phyloP scores from a whole-genome alignment of 2,888 invertebrate genomes.

The Cartodere bifasciata region DNA sequence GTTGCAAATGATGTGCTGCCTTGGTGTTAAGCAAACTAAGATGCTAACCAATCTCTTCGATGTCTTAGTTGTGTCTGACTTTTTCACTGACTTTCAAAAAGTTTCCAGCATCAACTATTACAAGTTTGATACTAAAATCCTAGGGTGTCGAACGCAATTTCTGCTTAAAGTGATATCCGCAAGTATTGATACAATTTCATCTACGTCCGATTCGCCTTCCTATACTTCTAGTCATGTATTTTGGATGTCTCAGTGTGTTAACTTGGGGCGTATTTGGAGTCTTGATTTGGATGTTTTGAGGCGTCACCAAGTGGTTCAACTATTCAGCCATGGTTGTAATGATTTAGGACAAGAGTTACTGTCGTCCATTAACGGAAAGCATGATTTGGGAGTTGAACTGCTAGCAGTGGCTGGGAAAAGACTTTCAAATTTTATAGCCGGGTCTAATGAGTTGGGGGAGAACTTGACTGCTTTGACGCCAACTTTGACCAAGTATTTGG shows the following conservation, averaged over 20 bases:
- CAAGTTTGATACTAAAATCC: constrained; percentile 54
- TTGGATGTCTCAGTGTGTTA: constrained; percentile 63
- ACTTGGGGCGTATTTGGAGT: constrained; percentile 64
- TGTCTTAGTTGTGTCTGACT: constrained; percentile 47
- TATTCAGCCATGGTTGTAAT: constrained; percentile 52
- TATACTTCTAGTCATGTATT: constrained; percentile 38
- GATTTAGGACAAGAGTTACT: constrained; percentile 48
- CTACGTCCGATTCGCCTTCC: constrained; percentile 37
- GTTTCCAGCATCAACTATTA: constrained; percentile 46
- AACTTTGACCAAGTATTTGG: constrained; percentile 61
- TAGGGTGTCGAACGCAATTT: constrained; percentile 56
- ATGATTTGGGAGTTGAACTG: constrained; percentile 56
- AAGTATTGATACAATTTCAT: constrained; percentile 60
- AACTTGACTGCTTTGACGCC: constrained; percentile 69
- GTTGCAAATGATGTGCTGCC: constrained; percentile 66
- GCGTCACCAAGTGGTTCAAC: constrained; percentile 57
- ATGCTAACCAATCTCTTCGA: constrained; percentile 69
- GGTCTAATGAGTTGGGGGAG: constrained; percentile 44
- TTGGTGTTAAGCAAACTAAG: constrained; percentile 60
- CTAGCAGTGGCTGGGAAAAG: constrained; percentile 73
- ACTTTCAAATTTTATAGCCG: constrained; percentile 51
- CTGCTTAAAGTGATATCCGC: constrained; percentile 59
- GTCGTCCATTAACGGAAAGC: constrained; percentile 53
- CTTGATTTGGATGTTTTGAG: constrained; percentile 60
- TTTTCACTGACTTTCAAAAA: constrained; percentile 37